These are phyloP conservation scores for Andrena cerasifolii DNA, from an alignment of 1,140 invertebrate species.

Conservation along the genomic window DNA sequence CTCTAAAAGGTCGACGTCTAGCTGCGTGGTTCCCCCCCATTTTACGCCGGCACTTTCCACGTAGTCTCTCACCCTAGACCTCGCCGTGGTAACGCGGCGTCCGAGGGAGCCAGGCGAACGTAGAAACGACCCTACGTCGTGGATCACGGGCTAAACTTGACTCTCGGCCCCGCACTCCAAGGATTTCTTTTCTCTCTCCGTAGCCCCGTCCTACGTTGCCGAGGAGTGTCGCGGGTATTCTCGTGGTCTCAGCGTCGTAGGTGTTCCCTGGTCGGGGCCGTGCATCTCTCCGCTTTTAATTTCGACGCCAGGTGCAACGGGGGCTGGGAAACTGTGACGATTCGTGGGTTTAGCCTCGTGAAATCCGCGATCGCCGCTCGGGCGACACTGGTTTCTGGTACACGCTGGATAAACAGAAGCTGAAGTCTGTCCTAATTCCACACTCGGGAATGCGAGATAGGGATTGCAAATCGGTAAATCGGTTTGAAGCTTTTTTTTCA, in stretches of 20 bases:
- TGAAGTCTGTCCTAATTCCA: too few relatives aligned
- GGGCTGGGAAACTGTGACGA: conserved; percentile 1
- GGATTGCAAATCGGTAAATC: too few relatives aligned
- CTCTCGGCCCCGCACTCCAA: not conserved
- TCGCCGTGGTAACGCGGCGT: not conserved
- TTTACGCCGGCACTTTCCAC: not conserved
- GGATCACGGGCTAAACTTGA: conserved; percentile 41
- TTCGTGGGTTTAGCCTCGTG: too few relatives aligned
- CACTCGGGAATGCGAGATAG: too few relatives aligned
- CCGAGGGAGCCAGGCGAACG: not conserved
- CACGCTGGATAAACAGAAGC: too few relatives aligned
- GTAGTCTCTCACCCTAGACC: not conserved
- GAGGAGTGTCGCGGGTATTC: not conserved
- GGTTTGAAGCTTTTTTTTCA: too few relatives aligned
- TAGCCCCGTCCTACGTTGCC: conserved; percentile 8
- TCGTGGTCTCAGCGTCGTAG: not conserved
- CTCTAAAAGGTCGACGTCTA: too few relatives aligned
- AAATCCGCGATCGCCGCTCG: too few relatives aligned
- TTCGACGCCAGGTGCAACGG: conserved; percentile 33
- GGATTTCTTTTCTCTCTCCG: conserved; percentile 23
- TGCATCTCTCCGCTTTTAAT: conserved; percentile 22
- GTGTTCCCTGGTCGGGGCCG: not conserved
- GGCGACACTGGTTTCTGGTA: too few relatives aligned
- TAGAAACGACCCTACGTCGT: not conserved
- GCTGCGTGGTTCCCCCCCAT: too few relatives aligned